Percentiles rank a stretch among this genome's conserved stretches.
These are phyloP conservation scores for Ridgeia piscesae DNA, from an alignment of 1,140 invertebrate genomes.

Conservation along the genomic window DNA sequence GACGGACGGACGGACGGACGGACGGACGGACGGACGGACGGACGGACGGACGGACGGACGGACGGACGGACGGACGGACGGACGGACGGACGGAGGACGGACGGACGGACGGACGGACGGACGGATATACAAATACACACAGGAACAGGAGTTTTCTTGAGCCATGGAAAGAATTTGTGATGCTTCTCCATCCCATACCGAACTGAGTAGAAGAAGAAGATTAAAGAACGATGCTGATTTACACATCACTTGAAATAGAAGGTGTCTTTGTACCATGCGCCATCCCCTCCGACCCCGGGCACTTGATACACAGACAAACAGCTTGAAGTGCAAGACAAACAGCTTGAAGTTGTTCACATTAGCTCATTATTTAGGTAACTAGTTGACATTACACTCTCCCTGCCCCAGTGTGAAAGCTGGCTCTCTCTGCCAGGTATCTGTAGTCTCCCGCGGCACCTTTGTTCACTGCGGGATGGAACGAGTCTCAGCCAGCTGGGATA, in stretches of 20 bases:
- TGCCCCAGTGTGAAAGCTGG: neutral
- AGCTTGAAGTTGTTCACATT: slow-evolving; percentile 5
- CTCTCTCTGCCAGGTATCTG: neutral
- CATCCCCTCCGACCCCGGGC: too few relatives aligned
- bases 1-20: too few relatives aligned
- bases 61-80: too few relatives aligned
- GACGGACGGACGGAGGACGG: neutral
- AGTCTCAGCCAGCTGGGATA: neutral
- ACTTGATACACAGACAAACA: neutral
- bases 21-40: too few relatives aligned
- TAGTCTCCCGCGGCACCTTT: neutral
- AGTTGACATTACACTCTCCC: neutral
- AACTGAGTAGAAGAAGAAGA: neutral
- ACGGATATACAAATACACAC: too few relatives aligned
- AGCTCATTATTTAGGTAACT: neutral
- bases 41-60: too few relatives aligned
- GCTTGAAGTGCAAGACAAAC: neutral
- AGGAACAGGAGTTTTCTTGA: neutral
- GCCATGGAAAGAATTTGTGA: neutral
- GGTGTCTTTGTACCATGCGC: too few relatives aligned
- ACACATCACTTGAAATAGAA: neutral
- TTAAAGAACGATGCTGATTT: neutral
- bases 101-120: neutral
- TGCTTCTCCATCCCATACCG: neutral
- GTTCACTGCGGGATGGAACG: neutral